A percentile compares a stretch with the other conserved stretches of the same genome.
Conservation (phyloP, 2,113 vertebrate genomes). For the Salvelinus alpinus region DNA sequence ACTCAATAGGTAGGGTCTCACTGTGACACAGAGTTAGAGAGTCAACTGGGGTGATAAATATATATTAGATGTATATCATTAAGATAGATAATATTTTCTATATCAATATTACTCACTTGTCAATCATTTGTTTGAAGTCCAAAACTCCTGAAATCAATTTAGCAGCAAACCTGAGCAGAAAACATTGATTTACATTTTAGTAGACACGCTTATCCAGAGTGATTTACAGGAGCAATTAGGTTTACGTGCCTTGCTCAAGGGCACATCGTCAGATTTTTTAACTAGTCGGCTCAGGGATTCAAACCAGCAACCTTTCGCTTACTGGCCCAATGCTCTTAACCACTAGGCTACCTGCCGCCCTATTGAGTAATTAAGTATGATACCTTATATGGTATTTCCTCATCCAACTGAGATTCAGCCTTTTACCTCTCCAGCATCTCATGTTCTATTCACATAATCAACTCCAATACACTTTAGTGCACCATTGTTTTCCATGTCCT, state of each 20-base stretch:
- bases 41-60: background rate
- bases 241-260: no score
- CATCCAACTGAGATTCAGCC: background rate
- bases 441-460: no score
- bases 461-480: no score
- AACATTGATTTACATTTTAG: background rate
- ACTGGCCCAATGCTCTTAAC: no score
- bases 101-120: conserved; percentile 81
- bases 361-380: background rate
- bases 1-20: conserved; percentile 86
- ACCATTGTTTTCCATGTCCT: no score
- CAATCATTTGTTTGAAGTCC: conserved; percentile 94
- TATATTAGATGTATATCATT: background rate
- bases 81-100: background rate
- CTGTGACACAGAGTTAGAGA: conserved; percentile 62
- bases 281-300: no score
- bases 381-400: background rate
- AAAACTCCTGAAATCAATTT: conserved; percentile 92
- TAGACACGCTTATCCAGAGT: no score
- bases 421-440: no score
- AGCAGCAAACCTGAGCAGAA: conserved; percentile 86
- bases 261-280: no score
- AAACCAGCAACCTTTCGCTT: no score
- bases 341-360: no score
- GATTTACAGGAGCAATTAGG: no score